Conservation (phyloP, 2,113 vertebrate genomes). For the Nycticebus coucang region DNA sequence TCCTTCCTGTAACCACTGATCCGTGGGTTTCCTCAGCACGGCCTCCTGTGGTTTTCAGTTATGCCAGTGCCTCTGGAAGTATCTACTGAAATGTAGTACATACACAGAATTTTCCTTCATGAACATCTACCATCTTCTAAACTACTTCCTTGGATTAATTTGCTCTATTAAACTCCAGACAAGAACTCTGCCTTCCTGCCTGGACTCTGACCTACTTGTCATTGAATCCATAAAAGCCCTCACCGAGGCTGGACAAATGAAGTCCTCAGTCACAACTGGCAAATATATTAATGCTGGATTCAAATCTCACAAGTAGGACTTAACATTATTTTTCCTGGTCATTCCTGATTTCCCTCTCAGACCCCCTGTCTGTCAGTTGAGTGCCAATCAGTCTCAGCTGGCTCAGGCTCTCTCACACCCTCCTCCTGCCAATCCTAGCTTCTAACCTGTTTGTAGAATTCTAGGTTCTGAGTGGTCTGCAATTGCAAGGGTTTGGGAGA, state of each 20-base stretch:
- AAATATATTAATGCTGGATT: background rate
- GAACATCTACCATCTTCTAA: background rate
- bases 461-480: no score
- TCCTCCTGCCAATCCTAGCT: no score
- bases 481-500: accelerated
- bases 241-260: background rate
- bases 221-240: background rate
- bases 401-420: no score
- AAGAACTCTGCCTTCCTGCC: background rate
- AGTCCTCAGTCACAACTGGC: background rate
- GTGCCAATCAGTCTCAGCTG: accelerated
- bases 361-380: background rate
- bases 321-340: background rate
- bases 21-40: no score
- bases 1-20: no score
- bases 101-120: background rate
- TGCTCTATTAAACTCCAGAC: background rate
- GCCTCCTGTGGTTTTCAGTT: background rate
- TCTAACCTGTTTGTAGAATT: accelerated
- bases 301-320: background rate
- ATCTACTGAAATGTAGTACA: background rate
- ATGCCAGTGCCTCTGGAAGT: background rate
- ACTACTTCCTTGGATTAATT: background rate
- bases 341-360: background rate
- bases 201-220: background rate